Evolutionary conservation across 2,888 invertebrate species (phyloP).

Genomic region (Cosmia trapezina): DNA sequence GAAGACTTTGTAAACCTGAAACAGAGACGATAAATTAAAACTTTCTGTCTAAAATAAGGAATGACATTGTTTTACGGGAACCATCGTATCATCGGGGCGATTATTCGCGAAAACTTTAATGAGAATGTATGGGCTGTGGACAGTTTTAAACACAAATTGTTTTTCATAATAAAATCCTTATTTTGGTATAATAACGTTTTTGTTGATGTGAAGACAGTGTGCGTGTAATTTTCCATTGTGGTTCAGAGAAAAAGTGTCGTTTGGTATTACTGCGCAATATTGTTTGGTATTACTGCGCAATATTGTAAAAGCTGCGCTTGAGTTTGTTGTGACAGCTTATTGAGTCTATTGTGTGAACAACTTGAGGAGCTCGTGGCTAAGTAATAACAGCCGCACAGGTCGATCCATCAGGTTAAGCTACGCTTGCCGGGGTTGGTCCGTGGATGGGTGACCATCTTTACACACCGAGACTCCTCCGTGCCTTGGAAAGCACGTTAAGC

Average conservation of each 20-base stretch:
- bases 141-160: constrained; percentile 60
- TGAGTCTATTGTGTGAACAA: constrained; percentile 37
- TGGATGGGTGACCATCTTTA: too few relatives aligned
- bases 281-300: constrained; percentile 34
- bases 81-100: constrained; percentile 50
- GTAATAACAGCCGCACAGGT: too few relatives aligned
- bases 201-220: constrained; percentile 33
- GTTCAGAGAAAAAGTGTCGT: constrained; percentile 31
- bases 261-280: constrained; percentile 16
- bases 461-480: too few relatives aligned
- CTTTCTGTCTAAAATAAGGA: constrained; percentile 49
- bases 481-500: too few relatives aligned
- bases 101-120: constrained; percentile 58
- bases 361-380: too few relatives aligned
- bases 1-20: constrained; percentile 59
- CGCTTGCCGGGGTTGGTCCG: too few relatives aligned
- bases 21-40: constrained; percentile 55
- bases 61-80: constrained; percentile 43
- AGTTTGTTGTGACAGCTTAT: constrained; percentile 33
- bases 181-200: constrained; percentile 46
- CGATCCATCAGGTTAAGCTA: too few relatives aligned
- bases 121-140: constrained; percentile 62
- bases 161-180: constrained; percentile 63
- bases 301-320: constrained; percentile 35
- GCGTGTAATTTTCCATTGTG: constrained; percentile 50